Evolutionary conservation across 2,888 invertebrate genomes (phyloP).

Genomic region (Onchidella celtica): DNA sequence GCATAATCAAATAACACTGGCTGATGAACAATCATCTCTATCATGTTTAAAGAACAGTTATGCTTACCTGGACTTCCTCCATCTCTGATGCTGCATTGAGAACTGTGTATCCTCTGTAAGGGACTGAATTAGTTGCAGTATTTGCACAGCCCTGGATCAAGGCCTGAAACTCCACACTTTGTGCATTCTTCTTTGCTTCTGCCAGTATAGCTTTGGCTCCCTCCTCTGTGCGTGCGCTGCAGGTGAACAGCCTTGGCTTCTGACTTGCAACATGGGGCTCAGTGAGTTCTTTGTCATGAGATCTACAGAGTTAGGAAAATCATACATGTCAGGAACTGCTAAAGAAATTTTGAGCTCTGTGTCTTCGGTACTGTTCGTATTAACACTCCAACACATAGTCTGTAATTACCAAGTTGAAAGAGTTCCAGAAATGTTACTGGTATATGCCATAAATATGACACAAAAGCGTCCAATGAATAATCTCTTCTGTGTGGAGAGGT

Average conservation of each 20-base stretch:
- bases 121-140: constrained; percentile 86
- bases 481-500: no score
- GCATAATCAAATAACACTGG: no score
- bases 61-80: constrained; percentile 41
- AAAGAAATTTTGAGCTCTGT: no score
- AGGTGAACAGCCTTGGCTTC: constrained; percentile 87
- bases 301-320: constrained; percentile 73
- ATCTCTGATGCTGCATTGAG: constrained; percentile 82
- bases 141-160: constrained; percentile 73
- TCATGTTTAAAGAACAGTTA: no score
- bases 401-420: no score
- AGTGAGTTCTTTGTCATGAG: constrained; percentile 75
- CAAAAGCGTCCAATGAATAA: no score
- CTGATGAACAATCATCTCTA: no score
- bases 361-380: no score
- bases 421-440: no score
- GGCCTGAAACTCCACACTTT: constrained; percentile 73
- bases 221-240: constrained; percentile 92
- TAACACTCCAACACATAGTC: no score
- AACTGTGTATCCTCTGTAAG: constrained; percentile 90
- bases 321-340: no score
- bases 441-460: no score
- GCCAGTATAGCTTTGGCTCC: constrained; percentile 88
- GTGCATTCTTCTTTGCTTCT: constrained; percentile 84
- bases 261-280: constrained; percentile 77